Percentiles rank a stretch among this genome's conserved stretches.
phyloP scores from a whole-genome alignment of 64 coral and sea anemone genomes.

The Actinia tenebrosa region DNA sequence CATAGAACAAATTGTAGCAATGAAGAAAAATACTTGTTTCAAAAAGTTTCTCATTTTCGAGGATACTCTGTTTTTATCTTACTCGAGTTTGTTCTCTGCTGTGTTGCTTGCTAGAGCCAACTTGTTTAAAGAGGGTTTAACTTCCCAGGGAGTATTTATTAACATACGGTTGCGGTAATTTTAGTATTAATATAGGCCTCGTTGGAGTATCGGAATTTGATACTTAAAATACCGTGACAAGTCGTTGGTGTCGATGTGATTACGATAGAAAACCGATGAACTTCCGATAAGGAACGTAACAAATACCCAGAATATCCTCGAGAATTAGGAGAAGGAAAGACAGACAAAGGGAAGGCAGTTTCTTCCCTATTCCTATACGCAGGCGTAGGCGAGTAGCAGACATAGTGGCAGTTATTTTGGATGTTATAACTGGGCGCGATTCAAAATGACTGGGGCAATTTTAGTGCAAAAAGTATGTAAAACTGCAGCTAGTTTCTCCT shows the following conservation, averaged over 20 bases:
- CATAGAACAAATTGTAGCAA: neutral
- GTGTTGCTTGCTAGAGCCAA: neutral
- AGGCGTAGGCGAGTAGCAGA: neutral
- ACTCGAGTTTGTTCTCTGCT: neutral
- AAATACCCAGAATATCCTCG: slow-evolving; percentile 8
- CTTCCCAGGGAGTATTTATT: slow-evolving; percentile 6
- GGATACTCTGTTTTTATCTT: neutral
- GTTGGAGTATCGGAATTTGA: slow-evolving; percentile 9
- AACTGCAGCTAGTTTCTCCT: neutral
- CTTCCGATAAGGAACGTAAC: slow-evolving; percentile 1
- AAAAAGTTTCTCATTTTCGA: neutral
- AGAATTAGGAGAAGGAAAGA: neutral
- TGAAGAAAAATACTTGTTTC: neutral
- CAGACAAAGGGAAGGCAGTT: neutral
- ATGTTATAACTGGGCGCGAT: neutral
- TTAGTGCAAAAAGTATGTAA: neutral
- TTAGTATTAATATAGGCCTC: slow-evolving; percentile 2
- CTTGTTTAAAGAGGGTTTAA: neutral
- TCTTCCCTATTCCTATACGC: neutral
- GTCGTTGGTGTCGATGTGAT: neutral
- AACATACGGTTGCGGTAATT: neutral
- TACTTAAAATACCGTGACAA: slow-evolving; percentile 1
- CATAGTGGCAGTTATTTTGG: neutral
- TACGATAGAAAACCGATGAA: slow-evolving; percentile 4
- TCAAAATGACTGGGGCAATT: neutral